A percentile compares a stretch with the other conserved stretches of the same genome.
phyloP scores from a whole-genome alignment of 2,888 invertebrate species.

The Brenthis daphne region DNA sequence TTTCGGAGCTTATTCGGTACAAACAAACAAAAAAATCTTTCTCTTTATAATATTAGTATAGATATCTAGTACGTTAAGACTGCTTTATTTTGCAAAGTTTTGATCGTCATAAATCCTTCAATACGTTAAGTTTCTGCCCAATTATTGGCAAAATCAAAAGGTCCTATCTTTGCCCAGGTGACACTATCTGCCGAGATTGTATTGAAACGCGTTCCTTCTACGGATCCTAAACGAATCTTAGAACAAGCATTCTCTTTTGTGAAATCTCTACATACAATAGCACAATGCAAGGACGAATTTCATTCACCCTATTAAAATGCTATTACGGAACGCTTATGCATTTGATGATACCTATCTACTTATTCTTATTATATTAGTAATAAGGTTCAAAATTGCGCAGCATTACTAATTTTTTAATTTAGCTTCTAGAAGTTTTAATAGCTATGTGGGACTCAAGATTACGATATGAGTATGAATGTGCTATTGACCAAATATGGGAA shows the following conservation, averaged over 20 bases:
- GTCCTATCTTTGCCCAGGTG: slow-evolving; percentile 46
- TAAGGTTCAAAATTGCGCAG: slow-evolving; percentile 34
- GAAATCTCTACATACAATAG: slow-evolving; percentile 65
- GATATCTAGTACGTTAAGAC: background rate
- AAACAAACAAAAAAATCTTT: too few species aligned
- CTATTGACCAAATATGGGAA: slow-evolving; percentile 39
- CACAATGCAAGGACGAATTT: slow-evolving; percentile 78
- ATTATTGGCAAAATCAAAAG: slow-evolving; percentile 4
- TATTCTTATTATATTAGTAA: slow-evolving; percentile 19
- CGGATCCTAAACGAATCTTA: slow-evolving; percentile 54
- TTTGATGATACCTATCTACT: slow-evolving; percentile 28
- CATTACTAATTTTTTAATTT: slow-evolving; percentile 31
- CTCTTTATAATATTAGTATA: too few species aligned
- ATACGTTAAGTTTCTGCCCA: slow-evolving; percentile 6
- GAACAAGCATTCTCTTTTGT: slow-evolving; percentile 68
- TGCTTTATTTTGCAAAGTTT: background rate
- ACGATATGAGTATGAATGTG: slow-evolving; percentile 27
- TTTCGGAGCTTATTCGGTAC: too few species aligned
- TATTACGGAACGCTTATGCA: slow-evolving; percentile 53
- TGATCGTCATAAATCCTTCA: background rate
- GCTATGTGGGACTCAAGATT: slow-evolving; percentile 13
- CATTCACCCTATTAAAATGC: slow-evolving; percentile 74
- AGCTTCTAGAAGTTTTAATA: slow-evolving; percentile 24
- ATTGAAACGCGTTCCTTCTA: slow-evolving; percentile 47
- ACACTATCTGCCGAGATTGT: slow-evolving; percentile 38